phyloP scores from a whole-genome alignment of 2,888 invertebrate species.

The Callimorpha dominula region DNA sequence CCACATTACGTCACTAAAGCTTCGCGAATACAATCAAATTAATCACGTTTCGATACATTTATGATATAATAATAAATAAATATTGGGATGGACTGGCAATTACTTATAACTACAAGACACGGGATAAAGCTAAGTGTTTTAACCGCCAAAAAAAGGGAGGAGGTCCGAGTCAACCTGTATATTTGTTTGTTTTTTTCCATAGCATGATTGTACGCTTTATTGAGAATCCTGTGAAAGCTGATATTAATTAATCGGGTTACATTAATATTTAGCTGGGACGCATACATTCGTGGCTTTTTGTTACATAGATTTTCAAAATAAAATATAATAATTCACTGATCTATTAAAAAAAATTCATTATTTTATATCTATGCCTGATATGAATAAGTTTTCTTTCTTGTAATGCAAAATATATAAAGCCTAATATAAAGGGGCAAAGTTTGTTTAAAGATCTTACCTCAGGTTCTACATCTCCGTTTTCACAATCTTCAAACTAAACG shows the following conservation, averaged over 20 bases:
- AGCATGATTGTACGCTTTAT: conserved; percentile 30
- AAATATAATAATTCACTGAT: too few relatives aligned
- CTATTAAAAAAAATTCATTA: too few relatives aligned
- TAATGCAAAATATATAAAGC: not conserved
- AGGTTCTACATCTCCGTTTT: too few relatives aligned
- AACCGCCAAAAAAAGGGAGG: too few relatives aligned
- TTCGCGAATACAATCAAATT: conserved; percentile 24
- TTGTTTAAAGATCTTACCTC: not conserved
- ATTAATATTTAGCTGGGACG: not conserved
- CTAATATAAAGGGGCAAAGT: not conserved
- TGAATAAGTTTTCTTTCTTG: not conserved
- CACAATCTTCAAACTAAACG: too few relatives aligned
- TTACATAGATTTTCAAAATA: not conserved
- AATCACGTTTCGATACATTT: conserved; percentile 33
- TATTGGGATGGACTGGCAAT: too few relatives aligned
- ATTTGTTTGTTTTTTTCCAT: conserved; percentile 3
- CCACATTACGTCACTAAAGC: conserved; percentile 6
- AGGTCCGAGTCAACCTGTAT: too few relatives aligned
- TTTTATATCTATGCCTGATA: too few relatives aligned
- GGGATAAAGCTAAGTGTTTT: too few relatives aligned
- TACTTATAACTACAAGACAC: too few relatives aligned
- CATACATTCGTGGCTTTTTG: not conserved
- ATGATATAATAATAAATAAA: conserved; percentile 46
- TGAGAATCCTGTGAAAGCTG: conserved; percentile 37
- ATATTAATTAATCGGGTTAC: conserved; percentile 38